These are phyloP conservation scores for Sarcophaga peregrina DNA, from an alignment of 1,140 invertebrate genomes.

Conservation along the genomic window DNA sequence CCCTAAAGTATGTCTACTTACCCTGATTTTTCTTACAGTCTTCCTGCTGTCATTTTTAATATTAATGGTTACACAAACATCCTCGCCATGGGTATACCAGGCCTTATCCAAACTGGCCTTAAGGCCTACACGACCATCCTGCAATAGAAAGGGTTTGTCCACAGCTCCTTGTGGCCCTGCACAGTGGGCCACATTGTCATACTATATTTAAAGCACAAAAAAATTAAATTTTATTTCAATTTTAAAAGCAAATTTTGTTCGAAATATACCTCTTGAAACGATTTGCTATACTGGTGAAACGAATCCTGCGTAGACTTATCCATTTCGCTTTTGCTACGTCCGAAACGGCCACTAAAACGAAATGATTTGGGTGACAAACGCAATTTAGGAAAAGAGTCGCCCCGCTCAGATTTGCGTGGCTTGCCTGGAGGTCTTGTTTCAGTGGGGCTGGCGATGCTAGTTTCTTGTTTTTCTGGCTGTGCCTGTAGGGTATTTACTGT, in stretches of 20 bases:
- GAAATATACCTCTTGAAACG: conserved; percentile 60
- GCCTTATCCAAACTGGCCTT: conserved; percentile 94
- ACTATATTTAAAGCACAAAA: not conserved
- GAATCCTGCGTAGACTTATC: conserved; percentile 61
- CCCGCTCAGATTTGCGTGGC: conserved; percentile 58
- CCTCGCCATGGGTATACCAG: conserved; percentile 92
- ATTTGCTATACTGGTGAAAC: conserved; percentile 64
- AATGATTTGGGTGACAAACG: conserved; percentile 62
- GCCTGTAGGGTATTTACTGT: not conserved
- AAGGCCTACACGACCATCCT: conserved; percentile 78
- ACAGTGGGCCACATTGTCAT: conserved; percentile 30
- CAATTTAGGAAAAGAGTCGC: conserved; percentile 62
- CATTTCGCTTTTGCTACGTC: conserved; percentile 63
- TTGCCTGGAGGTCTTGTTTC: conserved; percentile 45
- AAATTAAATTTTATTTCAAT: not conserved
- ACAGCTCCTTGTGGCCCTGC: conserved; percentile 65
- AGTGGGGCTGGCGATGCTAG: not conserved
- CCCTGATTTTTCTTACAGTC: conserved; percentile 92
- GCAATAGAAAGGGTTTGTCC: conserved; percentile 74
- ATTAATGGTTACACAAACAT: conserved; percentile 86
- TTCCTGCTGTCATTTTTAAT: conserved; percentile 95
- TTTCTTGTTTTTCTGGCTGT: not conserved
- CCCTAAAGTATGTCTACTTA: conserved; percentile 66
- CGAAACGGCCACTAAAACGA: conserved; percentile 63
- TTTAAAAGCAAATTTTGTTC: conserved; percentile 32